Evolutionary conservation across 2,113 vertebrate species (phyloP), one percentile per base, ranked within the genome.

Genomic region (Oxygymnocypris stewartii): DNA sequence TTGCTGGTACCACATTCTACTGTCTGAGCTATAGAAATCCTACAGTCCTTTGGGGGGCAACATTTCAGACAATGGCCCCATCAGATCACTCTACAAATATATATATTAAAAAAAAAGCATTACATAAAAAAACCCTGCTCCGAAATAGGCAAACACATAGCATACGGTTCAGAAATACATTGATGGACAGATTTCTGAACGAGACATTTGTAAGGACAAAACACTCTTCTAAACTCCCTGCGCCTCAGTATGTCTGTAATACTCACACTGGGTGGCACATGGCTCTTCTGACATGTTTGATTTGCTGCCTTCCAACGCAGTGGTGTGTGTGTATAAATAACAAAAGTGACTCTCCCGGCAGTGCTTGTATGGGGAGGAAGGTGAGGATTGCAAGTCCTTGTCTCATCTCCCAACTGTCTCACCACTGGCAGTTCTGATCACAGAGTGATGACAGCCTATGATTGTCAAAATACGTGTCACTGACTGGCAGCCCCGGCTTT

Each of bases 401-500:
- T 90, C 91, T 91, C 85, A 89, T 94, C 92, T 93, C 90, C 92
- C 94, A 91, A 90, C 92, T n/a, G 87, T 91, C 86, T 91, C 92
- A 91, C 90, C 87, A 90, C 92, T 94, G 94, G 95, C 94, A 94
- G 92, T 90, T 93, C 93, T 94, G 95, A 95, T 95, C 94, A 92
- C 92, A 92, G 93, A 91, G 93, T 92, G 94, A 94, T 94, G 94
- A 94, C 95, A 95, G 93, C 89, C 91, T 91, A 93, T 93, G 94
- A 95, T 95, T 95, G 94, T 95, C 95, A 95, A 95, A 95, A 94
- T 91, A 91, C 90, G 91, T 87, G 90, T 90, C 90, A 57, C 89
- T 94, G 94, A 94, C 91, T 95, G 94, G 94, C 93, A 94, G 93
- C 89, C 89, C 88, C 57, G 57, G 91, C 92, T 92, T 91, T 92